phyloP scores from a whole-genome alignment of 2,113 vertebrate species.

The Oophaga pumilio region DNA sequence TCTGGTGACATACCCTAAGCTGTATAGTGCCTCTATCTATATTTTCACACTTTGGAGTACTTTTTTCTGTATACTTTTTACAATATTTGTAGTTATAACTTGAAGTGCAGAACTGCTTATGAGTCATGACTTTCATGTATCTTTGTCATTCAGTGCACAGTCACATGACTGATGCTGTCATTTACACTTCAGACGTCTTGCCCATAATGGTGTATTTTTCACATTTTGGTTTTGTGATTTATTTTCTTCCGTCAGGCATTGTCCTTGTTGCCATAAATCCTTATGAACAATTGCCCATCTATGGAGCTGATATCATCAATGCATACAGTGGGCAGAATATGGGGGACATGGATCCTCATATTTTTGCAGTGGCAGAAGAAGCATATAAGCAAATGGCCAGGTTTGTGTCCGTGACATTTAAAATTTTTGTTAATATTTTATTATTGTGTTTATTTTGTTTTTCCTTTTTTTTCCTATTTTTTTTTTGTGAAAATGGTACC shows the following conservation, averaged over 20 bases:
- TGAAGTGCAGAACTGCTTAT: no score
- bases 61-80: neutral
- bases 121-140: neutral
- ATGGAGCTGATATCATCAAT: constrained; percentile 96
- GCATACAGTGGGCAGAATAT: constrained; percentile 98
- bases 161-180: neutral
- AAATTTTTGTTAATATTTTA: neutral
- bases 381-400: constrained; percentile 99
- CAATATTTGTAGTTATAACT: neutral
- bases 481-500: no score
- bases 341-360: constrained; percentile 99
- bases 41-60: no score
- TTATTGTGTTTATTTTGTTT: neutral
- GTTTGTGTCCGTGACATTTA: constrained; percentile 69
- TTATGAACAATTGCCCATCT: constrained; percentile 94
- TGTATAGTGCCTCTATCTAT: no score
- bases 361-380: constrained; percentile 97
- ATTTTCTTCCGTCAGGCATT: constrained; percentile 78
- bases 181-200: neutral
- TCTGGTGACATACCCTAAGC: no score
- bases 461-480: no score
- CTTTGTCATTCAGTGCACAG: neutral
- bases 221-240: neutral
- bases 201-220: neutral
- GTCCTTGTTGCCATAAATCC: constrained; percentile 98